Evolutionary conservation across 2,888 invertebrate species (phyloP).

Genomic region (Habroteleia sp.): DNA sequence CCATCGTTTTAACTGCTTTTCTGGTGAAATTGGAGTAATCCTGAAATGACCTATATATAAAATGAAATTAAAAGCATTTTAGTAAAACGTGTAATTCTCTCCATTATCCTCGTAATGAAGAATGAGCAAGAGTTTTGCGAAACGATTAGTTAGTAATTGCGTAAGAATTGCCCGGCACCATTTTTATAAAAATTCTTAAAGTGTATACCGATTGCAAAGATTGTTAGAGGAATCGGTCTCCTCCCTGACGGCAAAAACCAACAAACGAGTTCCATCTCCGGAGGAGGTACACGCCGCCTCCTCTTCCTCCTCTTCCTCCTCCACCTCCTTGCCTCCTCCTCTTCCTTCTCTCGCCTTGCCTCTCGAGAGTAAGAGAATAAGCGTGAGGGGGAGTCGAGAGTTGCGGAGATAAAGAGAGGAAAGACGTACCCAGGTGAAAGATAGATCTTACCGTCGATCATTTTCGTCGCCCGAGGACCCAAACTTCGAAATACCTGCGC

Average conservation of each 20-base stretch:
- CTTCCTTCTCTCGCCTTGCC: slow-evolving; percentile 43
- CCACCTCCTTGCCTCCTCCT: slow-evolving; percentile 8
- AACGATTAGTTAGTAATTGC: too few relatives aligned
- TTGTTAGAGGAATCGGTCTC: slow-evolving; percentile 42
- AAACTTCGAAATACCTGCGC: slow-evolving; percentile 12
- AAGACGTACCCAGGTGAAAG: slow-evolving; percentile 21
- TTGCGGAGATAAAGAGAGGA: slow-evolving; percentile 5
- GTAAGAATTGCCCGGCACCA: too few relatives aligned
- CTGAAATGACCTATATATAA: too few relatives aligned
- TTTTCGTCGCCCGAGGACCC: slow-evolving; percentile 24
- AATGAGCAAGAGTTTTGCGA: too few relatives aligned
- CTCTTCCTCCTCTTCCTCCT: slow-evolving; percentile 43
- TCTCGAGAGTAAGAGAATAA: slow-evolving; percentile 23
- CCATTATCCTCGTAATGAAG: too few relatives aligned
- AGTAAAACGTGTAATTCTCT: too few relatives aligned
- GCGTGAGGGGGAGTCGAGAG: slow-evolving; percentile 25
- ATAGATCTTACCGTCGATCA: slow-evolving; percentile 34
- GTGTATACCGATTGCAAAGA: slow-evolving; percentile 11
- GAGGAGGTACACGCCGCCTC: slow-evolving; percentile 61
- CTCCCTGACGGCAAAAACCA: slow-evolving; percentile 70
- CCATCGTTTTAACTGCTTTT: too few relatives aligned
- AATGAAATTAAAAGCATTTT: too few relatives aligned
- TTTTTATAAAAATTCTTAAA: slow-evolving; percentile 21
- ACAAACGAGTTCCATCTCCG: slow-evolving; percentile 72
- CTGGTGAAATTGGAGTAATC: too few relatives aligned